phyloP scores from a whole-genome alignment of 1,140 invertebrate genomes.

The Pomacea maculata region DNA sequence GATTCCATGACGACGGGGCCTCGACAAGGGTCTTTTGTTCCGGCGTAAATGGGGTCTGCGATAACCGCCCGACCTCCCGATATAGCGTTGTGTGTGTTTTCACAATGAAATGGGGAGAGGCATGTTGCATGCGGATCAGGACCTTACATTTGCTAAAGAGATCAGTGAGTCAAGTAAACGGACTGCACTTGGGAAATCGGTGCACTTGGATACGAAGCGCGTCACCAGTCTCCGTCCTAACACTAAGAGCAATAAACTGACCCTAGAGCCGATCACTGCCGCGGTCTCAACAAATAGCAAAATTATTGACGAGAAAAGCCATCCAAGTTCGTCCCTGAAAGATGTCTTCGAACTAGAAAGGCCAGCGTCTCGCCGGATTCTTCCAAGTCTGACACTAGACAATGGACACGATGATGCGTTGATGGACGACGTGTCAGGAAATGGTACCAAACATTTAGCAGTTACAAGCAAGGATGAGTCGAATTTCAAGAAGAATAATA shows the following conservation, averaged over 20 bases:
- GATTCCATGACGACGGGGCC: conserved; percentile 32
- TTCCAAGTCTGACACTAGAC: conserved; percentile 8
- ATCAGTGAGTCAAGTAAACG: conserved; percentile 54
- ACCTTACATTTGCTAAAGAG: conserved; percentile 46
- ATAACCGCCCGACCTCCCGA: conserved; percentile 26
- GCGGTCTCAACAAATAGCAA: not conserved
- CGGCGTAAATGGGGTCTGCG: conserved; percentile 20
- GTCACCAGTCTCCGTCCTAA: conserved; percentile 52
- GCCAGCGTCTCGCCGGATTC: not conserved
- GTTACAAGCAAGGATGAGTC: not conserved
- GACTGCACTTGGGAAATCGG: conserved; percentile 40
- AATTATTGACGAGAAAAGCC: not conserved
- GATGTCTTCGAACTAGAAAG: conserved; percentile 3
- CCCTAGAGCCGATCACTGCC: conserved; percentile 28
- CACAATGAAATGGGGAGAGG: conserved; percentile 50
- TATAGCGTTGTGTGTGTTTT: conserved; percentile 10
- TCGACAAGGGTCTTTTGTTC: conserved; percentile 23
- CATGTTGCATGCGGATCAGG: conserved; percentile 40
- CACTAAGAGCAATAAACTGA: conserved; percentile 37
- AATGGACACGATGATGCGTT: not conserved
- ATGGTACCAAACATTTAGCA: not conserved
- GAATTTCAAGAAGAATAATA: not conserved
- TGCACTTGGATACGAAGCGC: conserved; percentile 34
- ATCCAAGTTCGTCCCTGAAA: not conserved
- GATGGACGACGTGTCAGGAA: not conserved